Evolutionary conservation across 2,797 vertebrate species (phyloP).

Genomic region (Odontamblyopus rebecca): DNA sequence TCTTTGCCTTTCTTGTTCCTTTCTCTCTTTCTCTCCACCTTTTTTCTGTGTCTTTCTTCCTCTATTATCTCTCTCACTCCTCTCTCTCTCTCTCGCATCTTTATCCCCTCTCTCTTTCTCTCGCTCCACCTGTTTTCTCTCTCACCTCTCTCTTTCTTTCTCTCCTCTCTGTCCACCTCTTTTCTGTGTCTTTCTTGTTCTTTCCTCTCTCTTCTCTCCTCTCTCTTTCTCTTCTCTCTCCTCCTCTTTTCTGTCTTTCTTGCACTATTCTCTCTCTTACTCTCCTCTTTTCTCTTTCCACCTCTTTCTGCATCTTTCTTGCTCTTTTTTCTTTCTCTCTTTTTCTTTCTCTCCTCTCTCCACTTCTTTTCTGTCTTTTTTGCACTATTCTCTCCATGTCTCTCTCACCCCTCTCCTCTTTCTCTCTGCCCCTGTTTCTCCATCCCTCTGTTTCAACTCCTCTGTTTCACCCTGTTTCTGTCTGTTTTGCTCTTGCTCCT

Average conservation of each 20-base stretch:
- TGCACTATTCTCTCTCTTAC: too few species aligned
- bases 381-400: not conserved
- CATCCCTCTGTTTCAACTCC: constrained; percentile 22
- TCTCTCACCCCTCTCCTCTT: constrained; percentile 1
- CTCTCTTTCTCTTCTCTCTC: not conserved
- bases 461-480: not conserved
- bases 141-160: not conserved
- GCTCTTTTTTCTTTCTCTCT: too few species aligned
- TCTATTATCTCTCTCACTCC: too few species aligned
- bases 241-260: not conserved
- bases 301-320: too few species aligned
- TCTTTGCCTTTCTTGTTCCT: too few species aligned
- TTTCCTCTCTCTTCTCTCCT: not conserved
- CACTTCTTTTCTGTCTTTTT: too few species aligned
- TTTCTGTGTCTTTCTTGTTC: not conserved
- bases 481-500: constrained; percentile 2
- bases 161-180: not conserved
- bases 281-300: too few species aligned
- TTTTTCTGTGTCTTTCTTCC: too few species aligned
- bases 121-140: not conserved
- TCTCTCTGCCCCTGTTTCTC: not conserved
- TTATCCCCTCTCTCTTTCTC: not conserved
- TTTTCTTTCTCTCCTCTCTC: too few species aligned
- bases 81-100: not conserved
- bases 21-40: too few species aligned